Conservation (phyloP, 2,888 invertebrate genomes). For the Andrena hattorfiana region DNA sequence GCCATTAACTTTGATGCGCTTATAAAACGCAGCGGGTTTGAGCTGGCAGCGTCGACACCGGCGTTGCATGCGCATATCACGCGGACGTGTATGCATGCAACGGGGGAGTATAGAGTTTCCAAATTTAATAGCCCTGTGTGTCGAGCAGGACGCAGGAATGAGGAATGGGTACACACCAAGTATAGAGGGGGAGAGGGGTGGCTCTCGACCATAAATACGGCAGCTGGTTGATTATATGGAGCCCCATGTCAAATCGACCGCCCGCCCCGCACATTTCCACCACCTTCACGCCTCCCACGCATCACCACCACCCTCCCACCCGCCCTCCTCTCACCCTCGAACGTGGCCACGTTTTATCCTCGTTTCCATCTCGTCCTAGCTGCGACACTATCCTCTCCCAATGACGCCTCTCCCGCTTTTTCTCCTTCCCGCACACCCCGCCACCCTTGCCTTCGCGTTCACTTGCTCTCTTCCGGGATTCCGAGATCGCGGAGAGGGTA, state of each 20-base stretch:
- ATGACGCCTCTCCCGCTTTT: conserved; percentile 11
- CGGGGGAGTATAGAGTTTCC: conserved; percentile 78
- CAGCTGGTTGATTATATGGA: conserved; percentile 75
- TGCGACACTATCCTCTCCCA: conserved; percentile 34
- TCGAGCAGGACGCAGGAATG: conserved; percentile 71
- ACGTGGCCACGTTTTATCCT: conserved; percentile 63
- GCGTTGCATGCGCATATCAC: conserved; percentile 30
- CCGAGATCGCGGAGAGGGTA: conserved; percentile 8
- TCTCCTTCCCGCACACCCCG: not conserved
- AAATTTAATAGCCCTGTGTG: conserved; percentile 82
- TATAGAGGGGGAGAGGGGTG: conserved; percentile 56
- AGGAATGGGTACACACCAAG: conserved; percentile 73
- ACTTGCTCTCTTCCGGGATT: not conserved
- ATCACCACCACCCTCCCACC: not conserved
- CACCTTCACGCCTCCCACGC: conserved; percentile 22
- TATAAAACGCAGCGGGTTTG: conserved; percentile 78
- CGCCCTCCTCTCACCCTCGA: conserved; percentile 12
- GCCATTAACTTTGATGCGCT: conserved; percentile 81
- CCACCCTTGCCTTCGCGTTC: not conserved
- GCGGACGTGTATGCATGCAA: conserved; percentile 33
- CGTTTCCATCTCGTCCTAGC: conserved; percentile 58
- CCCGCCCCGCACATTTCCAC: conserved; percentile 49
- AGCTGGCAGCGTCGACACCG: conserved; percentile 45
- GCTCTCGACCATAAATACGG: conserved; percentile 76
- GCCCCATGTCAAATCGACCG: conserved; percentile 71